Conservation (phyloP, 2,888 invertebrate genomes). For the Conistra vaccinii region DNA sequence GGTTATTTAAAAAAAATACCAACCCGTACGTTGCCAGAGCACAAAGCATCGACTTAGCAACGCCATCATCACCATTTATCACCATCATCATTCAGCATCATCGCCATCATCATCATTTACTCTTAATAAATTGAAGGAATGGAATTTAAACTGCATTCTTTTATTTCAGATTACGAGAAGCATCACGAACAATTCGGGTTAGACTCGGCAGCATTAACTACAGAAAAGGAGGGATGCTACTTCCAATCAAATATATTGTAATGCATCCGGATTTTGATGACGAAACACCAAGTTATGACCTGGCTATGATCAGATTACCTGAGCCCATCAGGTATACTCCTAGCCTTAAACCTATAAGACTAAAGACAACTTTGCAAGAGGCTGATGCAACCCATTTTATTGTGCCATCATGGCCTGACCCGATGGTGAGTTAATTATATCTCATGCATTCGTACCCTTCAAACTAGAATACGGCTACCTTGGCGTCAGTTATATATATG, state of each 20-base stretch:
- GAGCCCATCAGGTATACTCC: conserved; percentile 70
- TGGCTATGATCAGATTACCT: conserved; percentile 80
- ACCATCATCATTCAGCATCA: too few relatives aligned
- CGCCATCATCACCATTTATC: too few relatives aligned
- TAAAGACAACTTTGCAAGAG: conserved; percentile 68
- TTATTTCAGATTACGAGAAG: conserved; percentile 76
- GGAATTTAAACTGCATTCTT: background rate
- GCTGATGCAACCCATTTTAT: conserved; percentile 79
- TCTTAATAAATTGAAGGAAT: too few relatives aligned
- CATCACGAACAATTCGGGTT: conserved; percentile 74
- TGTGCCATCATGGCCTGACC: conserved; percentile 79
- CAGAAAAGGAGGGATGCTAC: conserved; percentile 78
- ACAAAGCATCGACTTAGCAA: background rate
- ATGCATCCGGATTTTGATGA: conserved; percentile 83
- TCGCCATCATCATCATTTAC: background rate
- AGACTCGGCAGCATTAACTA: conserved; percentile 84
- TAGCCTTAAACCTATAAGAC: conserved; percentile 73
- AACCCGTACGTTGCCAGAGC: background rate
- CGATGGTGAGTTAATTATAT: conserved; percentile 65
- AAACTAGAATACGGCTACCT: too few relatives aligned
- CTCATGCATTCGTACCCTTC: too few relatives aligned
- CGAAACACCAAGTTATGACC: conserved; percentile 77
- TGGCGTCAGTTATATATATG: too few relatives aligned
- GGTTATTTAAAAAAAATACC: background rate
- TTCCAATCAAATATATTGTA: conserved; percentile 78